Base-by-base conservation (phyloP, 2,888 invertebrate genomes). In the Idaea biselata region DNA sequence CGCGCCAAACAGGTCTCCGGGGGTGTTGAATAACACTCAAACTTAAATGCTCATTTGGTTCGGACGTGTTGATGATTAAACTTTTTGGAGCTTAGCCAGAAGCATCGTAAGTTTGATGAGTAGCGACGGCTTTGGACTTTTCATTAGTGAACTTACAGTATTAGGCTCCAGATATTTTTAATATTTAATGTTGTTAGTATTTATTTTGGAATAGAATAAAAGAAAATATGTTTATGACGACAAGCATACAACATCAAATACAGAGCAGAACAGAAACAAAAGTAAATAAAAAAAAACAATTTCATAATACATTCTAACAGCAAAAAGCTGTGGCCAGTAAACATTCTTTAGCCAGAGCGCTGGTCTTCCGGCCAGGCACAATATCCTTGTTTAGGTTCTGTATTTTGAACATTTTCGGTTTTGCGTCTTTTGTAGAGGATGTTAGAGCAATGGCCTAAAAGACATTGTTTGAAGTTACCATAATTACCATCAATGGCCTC, bases 1-100 rank as follows among this genome's bases (percentile, higher is more conserved):
- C 25, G 5, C 25, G 25, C 25, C n/a, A n/a, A n/a, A n/a, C n/a
- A n/a, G n/a, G 25, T 5, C 25, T 25, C 25, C 1, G 25, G 5
- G 25, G 25, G 25, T 5, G 25, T 25, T 44, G 14, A 59, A 54
- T 58, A 44, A 57, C 58, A 25, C 59, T 54, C 44, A 58, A 68
- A 69, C 68, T 67, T 65, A 61, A 72, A 68, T 65, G 59, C 68
- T 55, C 66, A 63, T 72, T 69, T 63, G 64, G 63, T 62, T 57
- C 62, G 64, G 58, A 61, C 63, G 64, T 54, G 64, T 62, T 61
- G 63, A 64, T 72, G 76, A 78, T 83, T 79, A 77, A 81, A 80
- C 78, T 77, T 82, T 82, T 83, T 85, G 83, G 83, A 73, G 68
- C 67, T 74, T 64, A 69, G 82, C 84, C 86, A 84, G 81, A 73